A percentile compares a stretch with the other conserved stretches of the same genome.
Conservation (phyloP, 1,140 invertebrate genomes). For the Caenorhabditis brenneri region DNA sequence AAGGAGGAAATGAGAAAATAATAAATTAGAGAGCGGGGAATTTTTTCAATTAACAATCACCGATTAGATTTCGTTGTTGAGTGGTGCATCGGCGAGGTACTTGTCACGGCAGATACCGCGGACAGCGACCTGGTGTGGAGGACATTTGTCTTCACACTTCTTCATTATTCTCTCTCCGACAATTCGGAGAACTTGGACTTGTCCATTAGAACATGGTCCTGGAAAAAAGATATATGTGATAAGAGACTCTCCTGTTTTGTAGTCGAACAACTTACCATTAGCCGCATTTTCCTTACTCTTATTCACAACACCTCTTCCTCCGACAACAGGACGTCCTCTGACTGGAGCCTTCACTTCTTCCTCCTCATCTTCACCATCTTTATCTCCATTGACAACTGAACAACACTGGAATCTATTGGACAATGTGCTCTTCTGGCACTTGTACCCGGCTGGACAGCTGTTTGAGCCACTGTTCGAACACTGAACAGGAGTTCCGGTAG, state of each 20-base stretch:
- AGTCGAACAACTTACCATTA: constrained; percentile 19
- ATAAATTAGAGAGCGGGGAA: background rate
- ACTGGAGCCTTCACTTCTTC: background rate
- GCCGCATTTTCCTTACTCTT: constrained; percentile 34
- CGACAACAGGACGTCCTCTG: constrained; percentile 40
- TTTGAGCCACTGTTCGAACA: constrained; percentile 56
- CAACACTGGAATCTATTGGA: constrained; percentile 64
- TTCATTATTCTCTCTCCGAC: constrained; percentile 64
- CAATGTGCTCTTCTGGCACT: constrained; percentile 56
- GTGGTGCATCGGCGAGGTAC: constrained; percentile 44
- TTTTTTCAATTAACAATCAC: background rate
- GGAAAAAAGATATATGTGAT: background rate
- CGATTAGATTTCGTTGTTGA: constrained; percentile 41
- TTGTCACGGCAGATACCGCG: constrained; percentile 65
- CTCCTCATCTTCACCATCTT: constrained; percentile 11
- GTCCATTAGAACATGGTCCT: constrained; percentile 61
- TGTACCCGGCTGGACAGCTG: constrained; percentile 61
- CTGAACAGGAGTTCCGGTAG: constrained; percentile 68
- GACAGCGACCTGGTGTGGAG: constrained; percentile 64
- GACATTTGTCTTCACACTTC: constrained; percentile 66
- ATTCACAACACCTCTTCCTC: background rate
- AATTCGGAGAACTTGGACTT: constrained; percentile 67
- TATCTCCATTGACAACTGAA: constrained; percentile 31
- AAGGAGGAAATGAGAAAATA: background rate
- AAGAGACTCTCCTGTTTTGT: too few relatives aligned